Evolutionary conservation across 2,888 invertebrate species (phyloP), one percentile per base, ranked within the genome.

Genomic region (Yponomeuta cagnagella): DNA sequence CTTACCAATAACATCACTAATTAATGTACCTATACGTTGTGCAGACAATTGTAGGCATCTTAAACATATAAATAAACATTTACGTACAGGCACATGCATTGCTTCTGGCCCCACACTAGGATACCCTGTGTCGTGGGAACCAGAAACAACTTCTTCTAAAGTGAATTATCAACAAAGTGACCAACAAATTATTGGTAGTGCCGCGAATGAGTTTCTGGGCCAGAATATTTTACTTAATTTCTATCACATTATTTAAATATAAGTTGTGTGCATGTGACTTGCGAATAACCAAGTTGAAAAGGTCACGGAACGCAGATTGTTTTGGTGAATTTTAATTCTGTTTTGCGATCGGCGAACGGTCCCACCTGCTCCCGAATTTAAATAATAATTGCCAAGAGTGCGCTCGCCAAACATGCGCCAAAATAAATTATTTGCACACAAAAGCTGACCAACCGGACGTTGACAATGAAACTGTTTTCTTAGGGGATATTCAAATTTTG

Each of bases 401-500:
- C 74, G 76, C 73, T 72, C 74, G 76, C 75, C 77, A 76, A 78
- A 80, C 87, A 83, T 84, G 83, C 84, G 83, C 82, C 84, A 78
- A 84, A 86, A 88, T 88, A 88, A 84, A 88, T 88, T 88, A 86
- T 79, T 76, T 75, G 77, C 79, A 77, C 80, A 90, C 89, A 88
- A 89, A 83, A 82, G 82, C 74, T 80, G 82, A 81, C 85, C 82
- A 76, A 76, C 76, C 78, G 77, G 74, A 75, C 74, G 73, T 73
- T 79, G 78, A 87, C 80, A 89, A 83, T 78, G 78, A 80, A 75
- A 74, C 52, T 90, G 89, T 90, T 92, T 90, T 90, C 90, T 89
- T 87, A 77, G 78, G 82, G 86, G 88, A 87, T 91, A 91, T 91
- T 91, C 89, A 92, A 91, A 92, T 92, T 88, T 87, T 84, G 86